Percentiles rank a stretch among this genome's conserved stretches.
These are phyloP conservation scores for Parascotia fuliginaria DNA, from an alignment of 2,888 invertebrate genomes.

Conservation along the genomic window DNA sequence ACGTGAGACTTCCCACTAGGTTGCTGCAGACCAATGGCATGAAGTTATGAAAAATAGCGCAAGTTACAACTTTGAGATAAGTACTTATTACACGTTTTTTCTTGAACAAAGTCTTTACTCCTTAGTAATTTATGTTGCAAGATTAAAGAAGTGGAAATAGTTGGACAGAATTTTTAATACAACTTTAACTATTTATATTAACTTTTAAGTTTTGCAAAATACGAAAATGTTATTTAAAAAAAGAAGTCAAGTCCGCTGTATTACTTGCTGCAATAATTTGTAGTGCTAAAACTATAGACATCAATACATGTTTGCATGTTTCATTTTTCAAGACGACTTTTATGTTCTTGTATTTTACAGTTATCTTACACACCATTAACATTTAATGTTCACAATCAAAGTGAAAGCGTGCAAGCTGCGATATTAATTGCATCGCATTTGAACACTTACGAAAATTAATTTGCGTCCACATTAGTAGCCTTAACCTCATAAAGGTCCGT, in stretches of 20 bases:
- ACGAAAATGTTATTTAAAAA: no score
- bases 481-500: conserved; percentile 15
- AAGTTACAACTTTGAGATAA: conserved; percentile 68
- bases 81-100: conserved; percentile 58
- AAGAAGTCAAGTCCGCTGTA: no score
- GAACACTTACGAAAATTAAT: background rate
- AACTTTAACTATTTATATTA: background rate
- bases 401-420: background rate
- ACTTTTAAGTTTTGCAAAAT: no score
- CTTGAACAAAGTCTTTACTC: conserved; percentile 36
- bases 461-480: conserved; percentile 9
- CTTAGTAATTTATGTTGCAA: conserved; percentile 52
- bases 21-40: conserved; percentile 51
- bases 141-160: conserved; percentile 30
- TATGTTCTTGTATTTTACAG: no score
- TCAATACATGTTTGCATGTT: no score
- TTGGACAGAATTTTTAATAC: background rate
- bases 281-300: no score
- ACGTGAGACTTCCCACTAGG: conserved; percentile 59
- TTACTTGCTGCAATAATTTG: no score
- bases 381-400: background rate
- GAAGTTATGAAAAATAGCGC: conserved; percentile 69
- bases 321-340: no score
- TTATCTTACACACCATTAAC: background rate
- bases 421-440: background rate